Evolutionary conservation across 2,113 vertebrate species (phyloP), one percentile per base, ranked within the genome.

Genomic region (Callipepla squamata): DNA sequence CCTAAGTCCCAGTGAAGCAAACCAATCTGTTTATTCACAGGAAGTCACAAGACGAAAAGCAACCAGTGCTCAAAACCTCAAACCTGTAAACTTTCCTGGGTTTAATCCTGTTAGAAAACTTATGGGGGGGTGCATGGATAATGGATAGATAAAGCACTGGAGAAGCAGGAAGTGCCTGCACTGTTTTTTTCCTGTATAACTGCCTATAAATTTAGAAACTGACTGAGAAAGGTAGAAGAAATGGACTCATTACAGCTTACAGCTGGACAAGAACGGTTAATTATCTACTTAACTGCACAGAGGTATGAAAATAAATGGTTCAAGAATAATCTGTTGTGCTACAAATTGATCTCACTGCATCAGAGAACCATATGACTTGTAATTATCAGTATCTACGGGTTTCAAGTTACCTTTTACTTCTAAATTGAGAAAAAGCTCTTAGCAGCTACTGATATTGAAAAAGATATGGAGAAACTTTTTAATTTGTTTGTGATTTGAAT

Each of bases 51-150:
- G 42, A 86, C 34, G 70, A 59, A 40, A 88, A 45, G 42, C 42
- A 68, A 66, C 16, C 36, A 45, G 28, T 26, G 74, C 25, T 32
- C 3, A 67, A 59, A 75, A 50, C 8, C 51, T 77, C 65, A 79
- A 80, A 68, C 9, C 9, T 26, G 2, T 9, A 45, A 59, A 12
- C 4, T 40, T 55, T 42, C 45, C 11, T 83, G 36, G 83, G 32
- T 72, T 20, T 62, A 74, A 73, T n/a, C 18, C 68, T 14, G 15
- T 21, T 87, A 53, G 19, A 73, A 51, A 57, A 10, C 2, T 84
- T 19, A 18, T 0, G 1, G 36, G 36, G 7, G 6, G 80, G 1
- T 0, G 3, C 28, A 28, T 77, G 3, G 21, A 58, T 51, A 87
- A 59, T 22, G 89, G 8, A 48, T 2, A 13, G 48, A 0, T 13